phyloP scores from a whole-genome alignment of 2,113 vertebrate genomes.

The pig (Sus scrofa) region DNA sequence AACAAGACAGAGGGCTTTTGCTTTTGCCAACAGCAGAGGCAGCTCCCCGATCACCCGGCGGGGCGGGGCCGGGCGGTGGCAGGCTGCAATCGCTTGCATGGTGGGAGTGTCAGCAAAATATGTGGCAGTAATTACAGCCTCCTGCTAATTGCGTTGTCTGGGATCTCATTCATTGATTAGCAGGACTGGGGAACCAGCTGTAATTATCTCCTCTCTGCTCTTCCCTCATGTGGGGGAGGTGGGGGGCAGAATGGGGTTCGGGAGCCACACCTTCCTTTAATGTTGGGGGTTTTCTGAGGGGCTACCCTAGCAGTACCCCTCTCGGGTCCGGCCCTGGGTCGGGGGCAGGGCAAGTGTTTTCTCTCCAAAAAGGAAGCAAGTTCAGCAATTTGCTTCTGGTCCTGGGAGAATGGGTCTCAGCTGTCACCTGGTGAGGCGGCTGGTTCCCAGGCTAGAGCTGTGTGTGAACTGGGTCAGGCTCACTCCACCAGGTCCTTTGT shows the following conservation, averaged over 20 bases:
- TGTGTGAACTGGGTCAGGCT: neutral
- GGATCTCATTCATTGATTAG: constrained; percentile 72
- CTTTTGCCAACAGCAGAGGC: neutral
- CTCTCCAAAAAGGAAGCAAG: constrained; percentile 38
- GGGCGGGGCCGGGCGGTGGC: rapidly evolving
- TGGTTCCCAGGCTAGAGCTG: no score
- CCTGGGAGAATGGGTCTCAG: rapidly evolving
- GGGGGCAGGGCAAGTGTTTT: neutral
- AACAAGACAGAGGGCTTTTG: neutral
- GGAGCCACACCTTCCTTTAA: neutral
- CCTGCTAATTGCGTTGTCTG: constrained; percentile 74
- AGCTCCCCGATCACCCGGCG: no score
- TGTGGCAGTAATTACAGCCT: constrained; percentile 73
- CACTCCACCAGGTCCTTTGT: neutral
- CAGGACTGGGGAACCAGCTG: constrained; percentile 65
- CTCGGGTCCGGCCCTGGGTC: neutral
- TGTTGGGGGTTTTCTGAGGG: neutral
- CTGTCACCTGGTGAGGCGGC: neutral
- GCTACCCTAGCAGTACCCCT: neutral
- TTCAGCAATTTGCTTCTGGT: neutral
- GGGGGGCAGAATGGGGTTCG: neutral
- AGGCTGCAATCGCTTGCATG: neutral
- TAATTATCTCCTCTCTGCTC: constrained; percentile 59
- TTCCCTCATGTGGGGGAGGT: constrained; percentile 47
- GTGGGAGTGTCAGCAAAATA: constrained; percentile 30